Percentiles rank a stretch among this genome's conserved stretches.
phyloP scores from a whole-genome alignment of 2,888 invertebrate genomes.

The Ptilodon capucinus region DNA sequence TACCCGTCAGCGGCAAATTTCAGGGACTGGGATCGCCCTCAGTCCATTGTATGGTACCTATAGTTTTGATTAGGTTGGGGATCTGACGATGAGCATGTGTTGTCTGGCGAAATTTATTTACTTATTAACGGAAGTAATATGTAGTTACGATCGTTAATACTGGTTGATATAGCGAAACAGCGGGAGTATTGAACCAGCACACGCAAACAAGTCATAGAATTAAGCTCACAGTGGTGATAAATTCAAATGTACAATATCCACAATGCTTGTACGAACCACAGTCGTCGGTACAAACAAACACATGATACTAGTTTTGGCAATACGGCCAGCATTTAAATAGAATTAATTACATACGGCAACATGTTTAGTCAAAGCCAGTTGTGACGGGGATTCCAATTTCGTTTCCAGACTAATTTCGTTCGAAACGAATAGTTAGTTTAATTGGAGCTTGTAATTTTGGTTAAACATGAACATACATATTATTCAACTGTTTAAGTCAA shows the following conservation, averaged over 20 bases:
- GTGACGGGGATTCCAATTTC: too few relatives aligned
- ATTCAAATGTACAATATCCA: not conserved
- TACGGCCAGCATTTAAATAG: constrained; percentile 18
- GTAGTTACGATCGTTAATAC: too few relatives aligned
- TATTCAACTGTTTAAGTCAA: not conserved
- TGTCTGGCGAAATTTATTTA: too few relatives aligned
- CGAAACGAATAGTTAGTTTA: not conserved
- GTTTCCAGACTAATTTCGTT: not conserved
- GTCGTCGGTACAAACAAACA: constrained; percentile 10
- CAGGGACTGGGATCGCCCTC: too few relatives aligned
- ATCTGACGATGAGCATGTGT: too few relatives aligned
- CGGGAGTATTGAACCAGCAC: not conserved
- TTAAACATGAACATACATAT: not conserved
- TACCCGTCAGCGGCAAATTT: too few relatives aligned
- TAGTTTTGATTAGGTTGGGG: too few relatives aligned
- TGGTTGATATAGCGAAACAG: too few relatives aligned
- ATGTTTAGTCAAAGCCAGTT: not conserved
- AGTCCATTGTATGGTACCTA: too few relatives aligned
- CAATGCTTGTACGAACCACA: not conserved
- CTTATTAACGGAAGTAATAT: too few relatives aligned
- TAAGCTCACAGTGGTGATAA: not conserved
- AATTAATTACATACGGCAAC: constrained; percentile 11
- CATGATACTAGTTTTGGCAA: constrained; percentile 18
- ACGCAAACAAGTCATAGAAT: not conserved
- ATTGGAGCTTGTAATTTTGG: not conserved